Conservation (phyloP, 2,888 invertebrate genomes). For the Germaria angustata region DNA sequence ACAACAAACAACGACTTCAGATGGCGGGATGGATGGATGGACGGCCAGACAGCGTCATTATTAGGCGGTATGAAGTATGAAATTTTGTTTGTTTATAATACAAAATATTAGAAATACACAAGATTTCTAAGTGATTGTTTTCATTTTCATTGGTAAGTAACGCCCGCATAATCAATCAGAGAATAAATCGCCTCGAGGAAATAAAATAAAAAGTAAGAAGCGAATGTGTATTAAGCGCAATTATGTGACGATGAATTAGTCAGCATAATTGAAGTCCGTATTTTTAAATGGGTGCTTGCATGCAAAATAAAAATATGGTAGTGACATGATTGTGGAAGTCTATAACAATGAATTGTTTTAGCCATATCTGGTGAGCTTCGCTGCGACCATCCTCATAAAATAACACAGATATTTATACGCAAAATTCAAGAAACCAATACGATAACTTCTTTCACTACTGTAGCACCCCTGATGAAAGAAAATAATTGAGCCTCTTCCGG, state of each 20-base stretch:
- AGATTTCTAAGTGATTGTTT: neutral
- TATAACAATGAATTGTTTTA: too few species aligned
- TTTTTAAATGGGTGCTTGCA: neutral
- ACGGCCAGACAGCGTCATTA: neutral
- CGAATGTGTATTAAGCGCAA: neutral
- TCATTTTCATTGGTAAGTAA: neutral
- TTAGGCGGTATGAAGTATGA: neutral
- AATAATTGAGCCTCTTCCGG: too few species aligned
- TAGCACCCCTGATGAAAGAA: too few species aligned
- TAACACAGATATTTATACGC: too few species aligned
- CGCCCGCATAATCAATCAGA: slow-evolving; percentile 26
- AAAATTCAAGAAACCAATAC: too few species aligned
- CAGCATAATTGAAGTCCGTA: neutral
- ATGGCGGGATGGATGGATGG: too few species aligned
- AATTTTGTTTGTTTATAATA: neutral
- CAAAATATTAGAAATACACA: neutral
- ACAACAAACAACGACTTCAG: neutral
- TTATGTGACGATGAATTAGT: slow-evolving; percentile 13
- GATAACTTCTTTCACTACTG: too few species aligned
- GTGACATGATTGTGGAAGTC: too few species aligned
- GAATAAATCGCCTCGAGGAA: neutral
- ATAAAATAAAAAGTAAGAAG: neutral
- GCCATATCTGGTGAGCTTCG: too few species aligned
- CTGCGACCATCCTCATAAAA: too few species aligned
- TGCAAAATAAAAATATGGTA: neutral